Evolutionary conservation across 2,888 invertebrate species (phyloP).

Genomic region (Fragum sueziense): DNA sequence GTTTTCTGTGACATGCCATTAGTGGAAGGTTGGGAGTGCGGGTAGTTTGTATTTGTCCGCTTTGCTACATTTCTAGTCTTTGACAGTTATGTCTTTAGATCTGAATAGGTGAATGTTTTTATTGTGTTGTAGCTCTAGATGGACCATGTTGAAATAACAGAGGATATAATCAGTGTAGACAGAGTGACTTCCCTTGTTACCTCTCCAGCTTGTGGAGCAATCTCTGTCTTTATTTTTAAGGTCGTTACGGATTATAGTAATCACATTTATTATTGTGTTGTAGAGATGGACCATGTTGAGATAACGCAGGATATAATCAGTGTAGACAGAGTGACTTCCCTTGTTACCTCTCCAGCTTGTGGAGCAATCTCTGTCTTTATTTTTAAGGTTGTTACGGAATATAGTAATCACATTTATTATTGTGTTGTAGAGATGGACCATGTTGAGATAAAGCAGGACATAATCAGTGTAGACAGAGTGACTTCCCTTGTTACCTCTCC

Average conservation of each 20-base stretch:
- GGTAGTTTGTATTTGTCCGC: no score
- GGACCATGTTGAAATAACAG: constrained; percentile 84
- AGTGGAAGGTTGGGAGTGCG: no score
- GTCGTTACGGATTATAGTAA: no score
- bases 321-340: constrained; percentile 86
- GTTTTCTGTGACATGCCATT: no score
- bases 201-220: constrained; percentile 89
- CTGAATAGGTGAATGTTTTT: no score
- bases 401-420: no score
- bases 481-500: constrained; percentile 80
- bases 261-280: no score
- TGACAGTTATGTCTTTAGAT: no score
- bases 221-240: constrained; percentile 92
- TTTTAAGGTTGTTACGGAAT: no score
- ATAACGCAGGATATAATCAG: constrained; percentile 87
- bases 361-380: constrained; percentile 95
- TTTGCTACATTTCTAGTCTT: no score
- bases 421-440: constrained; percentile 68
- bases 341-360: constrained; percentile 84
- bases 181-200: constrained; percentile 84
- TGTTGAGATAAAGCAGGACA: constrained; percentile 85
- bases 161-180: constrained; percentile 87
- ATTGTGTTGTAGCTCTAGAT: no score
- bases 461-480: constrained; percentile 88
- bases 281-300: constrained; percentile 75